phyloP scores from a whole-genome alignment of 2,113 vertebrate species.

The Petromus typicus region DNA sequence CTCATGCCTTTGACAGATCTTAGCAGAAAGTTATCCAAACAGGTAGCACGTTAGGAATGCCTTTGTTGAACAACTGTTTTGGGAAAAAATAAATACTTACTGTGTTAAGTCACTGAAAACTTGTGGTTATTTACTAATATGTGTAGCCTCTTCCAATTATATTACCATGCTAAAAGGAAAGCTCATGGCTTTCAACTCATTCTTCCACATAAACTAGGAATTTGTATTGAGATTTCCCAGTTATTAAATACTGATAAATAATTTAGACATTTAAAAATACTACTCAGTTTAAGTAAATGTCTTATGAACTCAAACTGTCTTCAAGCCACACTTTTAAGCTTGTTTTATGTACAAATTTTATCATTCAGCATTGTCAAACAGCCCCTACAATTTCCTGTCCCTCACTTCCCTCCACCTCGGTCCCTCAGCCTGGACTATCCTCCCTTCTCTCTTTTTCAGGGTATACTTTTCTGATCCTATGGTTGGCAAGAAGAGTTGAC shows the following conservation, averaged over 20 bases:
- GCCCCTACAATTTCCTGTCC: background rate
- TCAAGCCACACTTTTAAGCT: background rate
- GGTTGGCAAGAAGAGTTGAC: background rate
- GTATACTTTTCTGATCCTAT: background rate
- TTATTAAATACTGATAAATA: slow-evolving; percentile 43
- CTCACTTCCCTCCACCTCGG: background rate
- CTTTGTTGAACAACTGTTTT: background rate
- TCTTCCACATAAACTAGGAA: background rate
- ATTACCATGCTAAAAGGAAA: background rate
- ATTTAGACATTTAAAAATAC: slow-evolving; percentile 30
- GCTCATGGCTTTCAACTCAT: background rate
- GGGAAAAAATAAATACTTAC: slow-evolving; percentile 9
- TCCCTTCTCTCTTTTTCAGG: background rate
- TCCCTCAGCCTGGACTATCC: background rate
- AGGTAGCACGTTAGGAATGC: background rate
- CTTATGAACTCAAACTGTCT: background rate
- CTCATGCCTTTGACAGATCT: background rate
- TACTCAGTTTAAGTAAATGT: background rate
- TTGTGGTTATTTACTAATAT: background rate
- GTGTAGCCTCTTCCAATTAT: background rate
- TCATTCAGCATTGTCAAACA: background rate
- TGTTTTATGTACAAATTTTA: background rate
- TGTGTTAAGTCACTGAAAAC: background rate
- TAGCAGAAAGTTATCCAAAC: background rate
- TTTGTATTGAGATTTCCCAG: background rate